Conservation (phyloP, 2,888 invertebrate genomes). For the Pelosia muscerda region DNA sequence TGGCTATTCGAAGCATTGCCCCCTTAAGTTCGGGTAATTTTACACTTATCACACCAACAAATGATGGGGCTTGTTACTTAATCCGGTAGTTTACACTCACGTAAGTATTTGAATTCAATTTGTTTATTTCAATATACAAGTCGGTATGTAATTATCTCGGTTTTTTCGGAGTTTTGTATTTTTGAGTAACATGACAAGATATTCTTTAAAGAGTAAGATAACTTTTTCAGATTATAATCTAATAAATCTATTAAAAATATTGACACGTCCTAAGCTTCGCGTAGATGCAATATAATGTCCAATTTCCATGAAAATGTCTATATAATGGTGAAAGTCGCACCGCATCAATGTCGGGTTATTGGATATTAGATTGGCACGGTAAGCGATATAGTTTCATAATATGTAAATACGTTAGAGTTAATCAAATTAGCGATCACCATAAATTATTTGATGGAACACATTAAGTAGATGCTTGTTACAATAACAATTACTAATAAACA, state of each 20-base stretch:
- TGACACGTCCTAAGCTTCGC: too few relatives aligned
- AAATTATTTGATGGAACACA: not conserved
- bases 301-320: too few relatives aligned
- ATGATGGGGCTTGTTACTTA: slow-evolving; percentile 42
- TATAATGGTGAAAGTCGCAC: not conserved
- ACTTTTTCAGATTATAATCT: too few relatives aligned
- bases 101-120: not conserved
- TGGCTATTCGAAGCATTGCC: slow-evolving; percentile 52
- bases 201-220: not conserved
- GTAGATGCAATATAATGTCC: too few relatives aligned
- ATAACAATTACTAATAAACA: too few relatives aligned
- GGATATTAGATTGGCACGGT: not conserved
- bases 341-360: not conserved
- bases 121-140: not conserved
- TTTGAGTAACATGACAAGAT: not conserved
- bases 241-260: too few relatives aligned
- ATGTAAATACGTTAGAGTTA: not conserved
- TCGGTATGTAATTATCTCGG: not conserved
- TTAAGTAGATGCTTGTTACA: not conserved
- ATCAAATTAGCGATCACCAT: not conserved
- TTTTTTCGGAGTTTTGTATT: not conserved
- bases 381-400: not conserved
- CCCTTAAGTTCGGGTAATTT: slow-evolving; percentile 49
- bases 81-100: slow-evolving; percentile 10
- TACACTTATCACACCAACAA: slow-evolving; percentile 49